phyloP scores from a whole-genome alignment of 2,113 vertebrate genomes.

The Labeo catla region DNA sequence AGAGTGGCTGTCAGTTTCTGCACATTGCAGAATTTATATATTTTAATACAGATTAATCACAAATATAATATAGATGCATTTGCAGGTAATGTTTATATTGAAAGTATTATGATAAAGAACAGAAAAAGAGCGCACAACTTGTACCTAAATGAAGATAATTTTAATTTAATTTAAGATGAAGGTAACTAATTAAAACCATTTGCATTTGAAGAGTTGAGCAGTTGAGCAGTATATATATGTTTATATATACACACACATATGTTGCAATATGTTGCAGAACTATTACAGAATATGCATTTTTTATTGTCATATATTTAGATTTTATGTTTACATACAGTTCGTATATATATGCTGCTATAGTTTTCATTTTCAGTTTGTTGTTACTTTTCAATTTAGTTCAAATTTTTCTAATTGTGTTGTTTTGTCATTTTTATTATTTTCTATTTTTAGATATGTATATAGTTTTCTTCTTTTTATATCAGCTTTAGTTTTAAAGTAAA shows the following conservation, averaged over 20 bases:
- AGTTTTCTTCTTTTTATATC: background rate
- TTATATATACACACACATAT: background rate
- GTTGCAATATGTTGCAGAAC: too few species aligned
- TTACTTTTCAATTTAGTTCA: too few species aligned
- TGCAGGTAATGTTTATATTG: background rate
- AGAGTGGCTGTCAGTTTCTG: background rate
- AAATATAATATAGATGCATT: background rate
- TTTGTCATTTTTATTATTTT: background rate
- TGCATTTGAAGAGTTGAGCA: background rate
- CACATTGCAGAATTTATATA: background rate
- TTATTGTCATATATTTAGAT: too few species aligned
- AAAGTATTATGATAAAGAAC: background rate
- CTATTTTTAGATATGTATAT: background rate
- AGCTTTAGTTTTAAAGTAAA: too few species aligned
- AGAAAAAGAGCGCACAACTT: background rate
- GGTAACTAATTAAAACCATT: background rate
- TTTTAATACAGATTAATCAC: conserved; percentile 15
- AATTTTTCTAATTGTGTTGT: background rate
- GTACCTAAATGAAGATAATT: background rate
- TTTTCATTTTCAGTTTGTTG: too few species aligned
- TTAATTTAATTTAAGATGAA: background rate
- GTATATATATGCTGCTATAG: too few species aligned
- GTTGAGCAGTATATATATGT: background rate
- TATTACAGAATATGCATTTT: too few species aligned
- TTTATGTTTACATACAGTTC: too few species aligned